Evolutionary conservation across 2,797 vertebrate genomes (phyloP), one percentile per base, ranked within the genome.

Genomic region (Lophius americanus): DNA sequence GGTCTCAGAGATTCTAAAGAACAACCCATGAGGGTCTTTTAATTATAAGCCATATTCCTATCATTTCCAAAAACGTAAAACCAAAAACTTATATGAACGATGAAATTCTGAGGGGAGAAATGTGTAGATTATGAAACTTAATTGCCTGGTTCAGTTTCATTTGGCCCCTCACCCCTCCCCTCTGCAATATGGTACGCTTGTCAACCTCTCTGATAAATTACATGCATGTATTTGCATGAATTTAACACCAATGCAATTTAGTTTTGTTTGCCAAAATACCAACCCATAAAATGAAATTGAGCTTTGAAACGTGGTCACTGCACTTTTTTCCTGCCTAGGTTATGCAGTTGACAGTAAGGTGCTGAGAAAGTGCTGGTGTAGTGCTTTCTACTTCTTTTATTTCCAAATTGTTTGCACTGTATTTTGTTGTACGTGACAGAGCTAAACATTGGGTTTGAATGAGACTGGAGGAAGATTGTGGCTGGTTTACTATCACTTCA

Each of bases 171-270:
- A 89, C 94, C 94, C 93, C 93, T 88, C 92, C 93, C 93, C 92
- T 93, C 91, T 94, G 92, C 95, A 96, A 95, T 95, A 96, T 95
- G 95, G 94, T 94, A 94, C 94, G 95, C 95, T 95, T 98, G 97
- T 96, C 97, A 98, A 95, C 92, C 93, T 94, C 85, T 69, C 90
- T 98, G 97, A 98, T 97, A 94, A 96, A 99, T 97, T 95, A 95
- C 95, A 86, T 94, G 93, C 93, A 95, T 96, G 91, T 91, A 97
- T 99, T 99, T 97, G 95, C 96, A 98, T 99, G 95, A 95, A 95
- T 97, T 97, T 95, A 95, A 93, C 93, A 95, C 94, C 92, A 95
- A 94, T 95, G 94, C 91, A 93, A 93, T 94, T 94, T 92, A 92
- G 94, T 94, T 95, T 94, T 94, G 93, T 96, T 96, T 95, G 92